Percentiles rank a stretch among this genome's conserved stretches.
These are phyloP conservation scores for Aspidapion aeneum DNA, from an alignment of 2,888 invertebrate species.

Conservation along the genomic window DNA sequence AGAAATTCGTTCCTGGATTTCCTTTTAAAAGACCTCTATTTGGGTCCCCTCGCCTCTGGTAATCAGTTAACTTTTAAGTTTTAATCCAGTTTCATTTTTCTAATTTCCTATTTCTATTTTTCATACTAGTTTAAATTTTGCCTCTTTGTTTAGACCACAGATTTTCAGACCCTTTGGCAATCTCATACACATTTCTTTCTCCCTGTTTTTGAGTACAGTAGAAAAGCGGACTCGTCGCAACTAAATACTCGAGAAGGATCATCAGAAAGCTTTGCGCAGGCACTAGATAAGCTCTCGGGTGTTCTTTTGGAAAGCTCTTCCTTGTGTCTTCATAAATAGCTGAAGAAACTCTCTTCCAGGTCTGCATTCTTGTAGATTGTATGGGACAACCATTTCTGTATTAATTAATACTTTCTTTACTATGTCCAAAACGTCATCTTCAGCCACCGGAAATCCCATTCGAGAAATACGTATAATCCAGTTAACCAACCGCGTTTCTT, in stretches of 20 bases:
- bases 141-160: no score
- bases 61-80: no score
- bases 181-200: constrained; percentile 14
- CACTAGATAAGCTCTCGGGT: constrained; percentile 7
- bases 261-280: constrained; percentile 5
- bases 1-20: no score
- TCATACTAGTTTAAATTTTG: no score
- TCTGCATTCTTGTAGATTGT: neutral
- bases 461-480: constrained; percentile 19
- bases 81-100: no score
- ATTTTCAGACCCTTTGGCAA: constrained; percentile 12
- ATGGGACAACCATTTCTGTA: constrained; percentile 1
- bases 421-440: constrained; percentile 10
- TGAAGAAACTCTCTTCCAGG: constrained; percentile 7
- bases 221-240: constrained; percentile 16
- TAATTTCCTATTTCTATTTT: no score
- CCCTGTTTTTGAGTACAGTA: constrained; percentile 12
- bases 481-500: constrained; percentile 14
- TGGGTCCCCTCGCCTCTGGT: no score
- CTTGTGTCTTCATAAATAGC: constrained; percentile 7
- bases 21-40: no score
- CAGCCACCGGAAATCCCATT: constrained; percentile 19
- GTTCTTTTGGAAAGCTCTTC: constrained; percentile 8
- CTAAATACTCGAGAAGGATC: constrained; percentile 11
- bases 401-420: constrained; percentile 13